Evolutionary conservation across 1,140 invertebrate genomes (phyloP).

Genomic region (Temnothorax curvispinosus): DNA sequence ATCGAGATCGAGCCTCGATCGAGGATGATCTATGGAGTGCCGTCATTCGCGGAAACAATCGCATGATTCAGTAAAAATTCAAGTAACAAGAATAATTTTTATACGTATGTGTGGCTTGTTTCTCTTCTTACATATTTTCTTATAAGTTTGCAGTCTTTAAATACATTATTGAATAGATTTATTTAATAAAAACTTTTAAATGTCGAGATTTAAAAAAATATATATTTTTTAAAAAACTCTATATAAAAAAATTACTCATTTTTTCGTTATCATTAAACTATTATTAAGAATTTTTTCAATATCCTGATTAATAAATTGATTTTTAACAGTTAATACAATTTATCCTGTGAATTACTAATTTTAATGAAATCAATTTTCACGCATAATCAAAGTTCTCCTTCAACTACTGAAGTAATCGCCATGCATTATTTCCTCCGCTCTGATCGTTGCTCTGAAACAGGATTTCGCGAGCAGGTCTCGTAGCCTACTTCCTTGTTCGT

Average conservation of each 20-base stretch:
- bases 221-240: not conserved
- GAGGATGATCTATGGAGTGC: conserved; percentile 62
- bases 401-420: not conserved
- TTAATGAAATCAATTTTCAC: not conserved
- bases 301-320: not conserved
- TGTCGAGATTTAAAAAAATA: not conserved
- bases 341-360: not conserved
- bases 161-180: not conserved
- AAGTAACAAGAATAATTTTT: not conserved
- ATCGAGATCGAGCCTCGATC: conserved; percentile 62
- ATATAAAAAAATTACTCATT: not conserved
- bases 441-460: not conserved
- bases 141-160: not conserved
- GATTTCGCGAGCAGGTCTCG: not conserved
- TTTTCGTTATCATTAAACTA: not conserved
- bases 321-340: not conserved
- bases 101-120: not conserved
- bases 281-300: not conserved
- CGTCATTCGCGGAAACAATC: conserved; percentile 39
- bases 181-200: not conserved
- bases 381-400: not conserved
- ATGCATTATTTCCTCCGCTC: not conserved
- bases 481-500: not conserved
- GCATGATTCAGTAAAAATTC: conserved; percentile 13
- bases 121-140: not conserved